Base-by-base conservation (phyloP, 2,113 vertebrate species). In the Dendropsophus ebraccatus region DNA sequence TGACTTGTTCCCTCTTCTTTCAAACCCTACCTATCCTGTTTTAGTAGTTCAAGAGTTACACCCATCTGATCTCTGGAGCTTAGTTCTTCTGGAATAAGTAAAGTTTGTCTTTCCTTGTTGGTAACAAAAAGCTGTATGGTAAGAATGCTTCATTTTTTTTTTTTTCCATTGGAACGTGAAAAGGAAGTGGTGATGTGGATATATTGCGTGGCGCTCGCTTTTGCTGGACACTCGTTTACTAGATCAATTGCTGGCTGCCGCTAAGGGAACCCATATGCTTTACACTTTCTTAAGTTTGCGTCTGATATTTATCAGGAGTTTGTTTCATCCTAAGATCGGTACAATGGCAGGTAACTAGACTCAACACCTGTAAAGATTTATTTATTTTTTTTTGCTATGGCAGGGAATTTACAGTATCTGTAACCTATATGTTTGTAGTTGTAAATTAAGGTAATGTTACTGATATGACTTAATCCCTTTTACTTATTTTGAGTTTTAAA, bases 111-210 rank as follows among this genome's bases (percentile, higher is more conserved):
- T 72, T 37, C 14, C 70, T 54, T 23, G 81, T 41, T 35, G 37
- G 50, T 72, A 58, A 58, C 10, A 41, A 4, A 69, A 35, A 2
- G 1, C 28, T 32, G 3, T 32, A 32, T 56, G 52, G 10, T 67
- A 16, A 4, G 49, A 35, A 17, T 4, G 52, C 41, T 58, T 77
- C 17, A 4, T 62, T 19, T 79, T 58, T 60, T 41, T 28, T 62
- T 19, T 79, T 58, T 60, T 41, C 49, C 76, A 79, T 5, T 60
- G 76, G 76, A 60, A 58, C 76, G 9, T 58, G 52, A 16, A 41
- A 19, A 65, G 56, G 56, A 65, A 47, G 58, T 81, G 79, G 25
- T 81, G 78, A 81, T 45, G 79, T 81, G 79, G 79, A 67, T 62
- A 25, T 58, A 14, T n/a, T 79, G 52, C 52, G 52, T 79, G 47